Evolutionary conservation across 2,113 vertebrate species (phyloP), one percentile per base, ranked within the genome.

Genomic region (Pteropus alecto): DNA sequence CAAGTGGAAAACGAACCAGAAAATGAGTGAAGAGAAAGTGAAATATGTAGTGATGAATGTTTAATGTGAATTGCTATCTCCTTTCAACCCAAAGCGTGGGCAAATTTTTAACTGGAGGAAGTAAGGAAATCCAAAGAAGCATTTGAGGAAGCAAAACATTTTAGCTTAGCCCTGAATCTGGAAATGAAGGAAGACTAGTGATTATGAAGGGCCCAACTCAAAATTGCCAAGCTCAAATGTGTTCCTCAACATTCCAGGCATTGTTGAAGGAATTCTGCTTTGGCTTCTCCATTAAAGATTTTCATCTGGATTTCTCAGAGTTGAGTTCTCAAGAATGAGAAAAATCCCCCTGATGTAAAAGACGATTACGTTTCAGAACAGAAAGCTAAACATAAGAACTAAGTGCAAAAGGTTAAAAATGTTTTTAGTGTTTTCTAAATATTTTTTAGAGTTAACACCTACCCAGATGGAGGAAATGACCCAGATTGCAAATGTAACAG

Each of bases 391-490:
- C 14, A 14, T 8, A 67, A 92, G 46, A 79, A 65, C 4, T 41
- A 81, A 74, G 9, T 1, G 0, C 26, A 33, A 71, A 73, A 4
- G 28, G 7, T 46, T 58, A 11, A 89, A 65, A 68, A 56, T 61
- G 28, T 93, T 87, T 86, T 87, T 26, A 73, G 5, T 51, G 46
- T 84, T 96, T 71, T 74, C 68, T 68, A 78, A 87, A 87, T 74
- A 48, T 4, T 28, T 87, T 92, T 95, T 85, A 46, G 65, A 71
- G 58, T 61, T 56, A 94, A 48, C 56, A 89, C 93, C 91, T 95
- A 73, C 71, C 82, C 73, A 91, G 94, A 94, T 35, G 24, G 68
- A 95, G 93, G 92, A 95, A 95, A 95, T 88, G 86, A 96, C 86
- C 77, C 43, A 88, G 81, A 85, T 83, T 85, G 67, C 85, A 95